Percentiles rank a stretch among this genome's conserved stretches.
These are phyloP conservation scores for Drosophila tani DNA, from an alignment of 1,140 invertebrate species.

Conservation along the genomic window DNA sequence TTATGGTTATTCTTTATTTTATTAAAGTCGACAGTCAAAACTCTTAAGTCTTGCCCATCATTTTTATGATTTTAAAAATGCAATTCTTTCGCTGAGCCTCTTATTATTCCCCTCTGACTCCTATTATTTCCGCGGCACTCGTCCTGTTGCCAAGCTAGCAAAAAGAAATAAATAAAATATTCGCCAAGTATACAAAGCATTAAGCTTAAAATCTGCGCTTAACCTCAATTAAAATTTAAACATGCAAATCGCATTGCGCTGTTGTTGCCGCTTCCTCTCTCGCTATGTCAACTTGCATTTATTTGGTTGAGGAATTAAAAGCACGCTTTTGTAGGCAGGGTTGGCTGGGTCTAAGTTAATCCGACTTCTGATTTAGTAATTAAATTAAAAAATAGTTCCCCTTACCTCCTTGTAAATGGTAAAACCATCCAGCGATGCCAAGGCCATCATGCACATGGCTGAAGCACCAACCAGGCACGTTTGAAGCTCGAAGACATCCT, in stretches of 20 bases:
- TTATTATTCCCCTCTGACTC: slow-evolving; percentile 1
- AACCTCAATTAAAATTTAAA: slow-evolving; percentile 81
- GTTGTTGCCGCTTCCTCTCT: slow-evolving; percentile 1
- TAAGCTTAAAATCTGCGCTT: slow-evolving; percentile 69
- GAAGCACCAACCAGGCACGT: slow-evolving; percentile 52
- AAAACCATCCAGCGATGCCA: slow-evolving; percentile 64
- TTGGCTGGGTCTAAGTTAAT: slow-evolving; percentile 1
- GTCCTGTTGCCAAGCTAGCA: slow-evolving; percentile 50
- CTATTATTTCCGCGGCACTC: slow-evolving; percentile 41
- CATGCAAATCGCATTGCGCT: slow-evolving; percentile 62
- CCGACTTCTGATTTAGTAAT: not conserved
- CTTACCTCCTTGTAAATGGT: slow-evolving; percentile 81
- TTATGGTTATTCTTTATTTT: not conserved
- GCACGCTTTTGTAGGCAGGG: slow-evolving; percentile 24
- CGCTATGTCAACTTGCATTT: slow-evolving; percentile 6
- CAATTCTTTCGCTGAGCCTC: not conserved
- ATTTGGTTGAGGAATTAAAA: slow-evolving; percentile 64
- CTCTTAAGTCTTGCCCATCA: not conserved
- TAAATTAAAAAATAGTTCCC: not conserved
- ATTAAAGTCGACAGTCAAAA: not conserved
- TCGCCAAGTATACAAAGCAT: slow-evolving; percentile 34
- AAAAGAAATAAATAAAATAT: slow-evolving; percentile 65
- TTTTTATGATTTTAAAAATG: slow-evolving; percentile 2
- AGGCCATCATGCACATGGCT: slow-evolving; percentile 50
- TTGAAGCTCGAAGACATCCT: slow-evolving; percentile 69